Base-by-base conservation (phyloP, 2,888 invertebrate genomes). In the Ethmia dodecea region DNA sequence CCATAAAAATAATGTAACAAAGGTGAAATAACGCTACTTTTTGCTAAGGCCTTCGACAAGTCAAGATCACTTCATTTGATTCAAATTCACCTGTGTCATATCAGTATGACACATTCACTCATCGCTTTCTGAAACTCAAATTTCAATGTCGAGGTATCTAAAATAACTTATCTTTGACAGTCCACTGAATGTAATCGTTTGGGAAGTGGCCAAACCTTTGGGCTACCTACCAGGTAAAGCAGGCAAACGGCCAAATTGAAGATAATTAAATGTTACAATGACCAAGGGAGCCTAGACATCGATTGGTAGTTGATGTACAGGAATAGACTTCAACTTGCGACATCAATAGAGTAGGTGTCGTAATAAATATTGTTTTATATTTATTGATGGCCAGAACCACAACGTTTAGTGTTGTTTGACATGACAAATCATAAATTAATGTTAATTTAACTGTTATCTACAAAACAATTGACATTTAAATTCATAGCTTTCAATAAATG, bases 81-180 rank as follows among this genome's bases (percentile, higher is more conserved):
- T 49, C 46, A 55, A 47, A 28, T 50, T 45, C 38, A 43, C 49
- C 60, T 67, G 63, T 64, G 67, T 62, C 69, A 62, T 47, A 43
- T 47, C 38, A 34, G 47, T 37, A 38, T 65, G 68, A 66, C 69
- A 70, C 60, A 62, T 61, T 51, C 56, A 58, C 59, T 60, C 60
- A 56, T 45, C 60, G 52, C 51, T 41, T 49, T n/a, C n/a, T n/a
- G 49, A 48, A 45, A 51, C 47, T 57, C 60, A 60, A 62, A 61
- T 73, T 76, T 81, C 84, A 84, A 81, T 81, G 83, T 75, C 84
- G 63, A 53, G 48, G 65, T 67, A 78, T 69, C 79, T 74, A 81
- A 86, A 86, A 86, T 86, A 83, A 83, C 81, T 84, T 83, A 86
- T 79, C 66, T 83, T 83, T 84, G 84, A 83, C 84, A 83, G 79